Evolutionary conservation across 2,888 invertebrate genomes (phyloP), one percentile per base, ranked within the genome.

Genomic region (Cryptus viduatorius): DNA sequence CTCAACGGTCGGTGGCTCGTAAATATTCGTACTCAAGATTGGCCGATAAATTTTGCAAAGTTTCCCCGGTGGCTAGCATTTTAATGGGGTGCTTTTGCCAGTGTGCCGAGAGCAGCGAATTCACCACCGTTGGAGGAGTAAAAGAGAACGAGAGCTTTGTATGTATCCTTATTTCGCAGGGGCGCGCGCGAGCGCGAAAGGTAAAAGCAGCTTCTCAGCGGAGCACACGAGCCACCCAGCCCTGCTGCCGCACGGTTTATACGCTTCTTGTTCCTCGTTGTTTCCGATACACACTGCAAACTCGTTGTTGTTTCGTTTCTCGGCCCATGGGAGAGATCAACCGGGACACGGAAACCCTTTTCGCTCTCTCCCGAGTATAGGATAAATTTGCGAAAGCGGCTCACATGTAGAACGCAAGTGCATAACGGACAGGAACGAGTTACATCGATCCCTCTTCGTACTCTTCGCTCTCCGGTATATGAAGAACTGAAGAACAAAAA

Each of bases 11-110:
- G 78, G 80, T 87, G 77, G 84, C 85, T 88, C 88, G 87, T 88
- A 90, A 88, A 89, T 90, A 89, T 90, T 89, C 86, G 82, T 78
- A 83, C 83, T 82, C 84, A 86, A 90, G 87, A 90, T 90, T 87
- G 87, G 86, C 72, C 85, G 88, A 87, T 90, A 89, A 89, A 90
- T 89, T 89, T 87, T 86, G 85, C 86, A 87, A 88, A 90, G 84
- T 87, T 89, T 83, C 46, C 79, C 84, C 69, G 82, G 87, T 86
- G 80, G 87, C 88, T 84, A 86, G 85, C 84, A 87, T 89, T 90
- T 90, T 90, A 89, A 90, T 89, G 88, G 88, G 71, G 65, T 77
- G 80, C 82, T 85, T 79, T 85, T 76, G 83, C 72, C 69, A 42
- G 50, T 46, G 64, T 14, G 75, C 75, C 42, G 24, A 48, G 48